These are phyloP conservation scores for Mycteria americana DNA, from an alignment of 2,797 vertebrate species.

Conservation along the genomic window DNA sequence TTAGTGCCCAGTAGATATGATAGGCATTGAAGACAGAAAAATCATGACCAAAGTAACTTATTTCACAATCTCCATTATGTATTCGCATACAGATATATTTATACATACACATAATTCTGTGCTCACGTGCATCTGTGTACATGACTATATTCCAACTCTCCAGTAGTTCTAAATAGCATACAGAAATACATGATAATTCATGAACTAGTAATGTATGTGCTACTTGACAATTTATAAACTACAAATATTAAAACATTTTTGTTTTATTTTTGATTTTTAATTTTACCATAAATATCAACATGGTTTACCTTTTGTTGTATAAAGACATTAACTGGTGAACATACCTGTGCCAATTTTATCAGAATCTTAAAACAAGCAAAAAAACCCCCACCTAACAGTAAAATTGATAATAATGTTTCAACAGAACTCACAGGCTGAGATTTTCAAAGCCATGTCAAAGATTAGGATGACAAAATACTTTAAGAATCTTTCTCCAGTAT, in stretches of 20 bases:
- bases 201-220: background rate
- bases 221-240: background rate
- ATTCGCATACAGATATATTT: background rate
- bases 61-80: background rate
- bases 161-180: background rate
- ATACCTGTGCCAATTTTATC: background rate
- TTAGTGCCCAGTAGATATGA: background rate
- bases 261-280: background rate
- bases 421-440: background rate
- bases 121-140: background rate
- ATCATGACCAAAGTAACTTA: background rate
- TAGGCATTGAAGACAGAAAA: background rate
- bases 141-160: background rate
- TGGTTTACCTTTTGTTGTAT: background rate
- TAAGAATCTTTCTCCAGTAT: background rate
- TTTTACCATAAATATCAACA: background rate
- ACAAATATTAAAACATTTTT: background rate
- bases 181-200: background rate
- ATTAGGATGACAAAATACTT: background rate
- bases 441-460: background rate
- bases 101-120: background rate
- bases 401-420: background rate
- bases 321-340: background rate
- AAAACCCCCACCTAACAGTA: accelerated
- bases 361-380: background rate